phyloP scores from a whole-genome alignment of 2,888 invertebrate species.

The Pegoplata infirma region DNA sequence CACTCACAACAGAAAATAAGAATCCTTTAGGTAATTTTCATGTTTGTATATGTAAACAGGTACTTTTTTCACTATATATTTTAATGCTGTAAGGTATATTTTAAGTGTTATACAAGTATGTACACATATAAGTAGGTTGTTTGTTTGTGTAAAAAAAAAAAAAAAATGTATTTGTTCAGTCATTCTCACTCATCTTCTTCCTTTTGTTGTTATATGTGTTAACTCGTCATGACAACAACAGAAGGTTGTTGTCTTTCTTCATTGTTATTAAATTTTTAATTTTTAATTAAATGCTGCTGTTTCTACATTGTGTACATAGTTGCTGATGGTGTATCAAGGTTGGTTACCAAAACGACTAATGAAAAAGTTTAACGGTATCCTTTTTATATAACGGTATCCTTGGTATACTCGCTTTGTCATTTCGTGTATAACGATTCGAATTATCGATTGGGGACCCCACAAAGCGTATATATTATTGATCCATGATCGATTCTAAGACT shows the following conservation, averaged over 20 bases:
- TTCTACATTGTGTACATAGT: no score
- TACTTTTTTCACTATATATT: slow-evolving; percentile 13
- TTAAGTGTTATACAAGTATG: slow-evolving; percentile 6
- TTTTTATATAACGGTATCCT: no score
- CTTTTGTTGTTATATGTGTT: slow-evolving; percentile 26
- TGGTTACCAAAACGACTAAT: no score
- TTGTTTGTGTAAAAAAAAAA: neutral
- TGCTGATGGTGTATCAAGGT: no score
- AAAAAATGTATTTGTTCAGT: no score
- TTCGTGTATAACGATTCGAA: no score
- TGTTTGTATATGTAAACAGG: slow-evolving; percentile 13
- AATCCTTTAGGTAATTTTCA: slow-evolving; percentile 46
- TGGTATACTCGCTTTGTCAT: no score
- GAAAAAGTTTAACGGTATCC: no score
- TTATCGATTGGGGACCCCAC: no score
- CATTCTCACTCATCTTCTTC: neutral
- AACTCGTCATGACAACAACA: slow-evolving; percentile 32
- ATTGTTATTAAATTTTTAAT: slow-evolving; percentile 44
- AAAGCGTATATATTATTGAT: no score
- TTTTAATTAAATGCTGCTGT: slow-evolving; percentile 41
- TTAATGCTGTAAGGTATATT: slow-evolving; percentile 33
- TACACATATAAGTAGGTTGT: neutral
- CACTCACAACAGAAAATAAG: neutral
- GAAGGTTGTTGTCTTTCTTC: slow-evolving; percentile 7
- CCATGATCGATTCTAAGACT: no score